Evolutionary conservation across 2,888 invertebrate genomes (phyloP), one percentile per base, ranked within the genome.

Genomic region (Parnassius smintheus): DNA sequence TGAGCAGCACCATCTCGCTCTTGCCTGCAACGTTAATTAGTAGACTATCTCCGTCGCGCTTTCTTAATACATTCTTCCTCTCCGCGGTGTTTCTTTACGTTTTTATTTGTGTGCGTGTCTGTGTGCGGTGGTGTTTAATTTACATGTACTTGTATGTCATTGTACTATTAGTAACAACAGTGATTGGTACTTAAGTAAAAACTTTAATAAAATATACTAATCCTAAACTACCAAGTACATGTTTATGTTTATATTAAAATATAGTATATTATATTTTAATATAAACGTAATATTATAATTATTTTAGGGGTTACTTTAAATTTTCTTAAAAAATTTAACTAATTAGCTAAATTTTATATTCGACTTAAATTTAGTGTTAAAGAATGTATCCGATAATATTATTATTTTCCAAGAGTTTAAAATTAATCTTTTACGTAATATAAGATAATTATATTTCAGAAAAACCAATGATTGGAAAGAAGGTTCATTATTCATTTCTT

Each of bases 61-160:
- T 90, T 91, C 91, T 92, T 91, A 92, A 91, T 91, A 91, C 92
- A 90, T 92, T 92, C 92, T 91, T 91, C 92, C 91, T 91, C 91
- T 91, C 85, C 78, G 82, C 87, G 86, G 88, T 89, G 90, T 90
- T 91, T 91, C 91, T 91, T 91, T 88, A 84, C 83, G 87, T 91
- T 91, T 91, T 91, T 91, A 91, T 91, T 91, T 88, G 91, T 91
- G 91, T 91, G 91, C 83, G 91, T 91, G 87, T 73, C 88, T 91
- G 91, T 90, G 91, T 91, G 91, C 88, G 87, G 83, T 86, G 84
- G 88, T 91, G 90, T 91, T 90, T 91, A 91, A 91, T 91, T 90
- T 91, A 88, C 90, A 90, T 91, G 89, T 91, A 91, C 89, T 89
- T 91, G 88, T 91, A 91, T 91, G 91, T 87, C 85, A 83, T 82